Conservation (phyloP, 2,888 invertebrate genomes). For the Drosophila austrosaltans region DNA sequence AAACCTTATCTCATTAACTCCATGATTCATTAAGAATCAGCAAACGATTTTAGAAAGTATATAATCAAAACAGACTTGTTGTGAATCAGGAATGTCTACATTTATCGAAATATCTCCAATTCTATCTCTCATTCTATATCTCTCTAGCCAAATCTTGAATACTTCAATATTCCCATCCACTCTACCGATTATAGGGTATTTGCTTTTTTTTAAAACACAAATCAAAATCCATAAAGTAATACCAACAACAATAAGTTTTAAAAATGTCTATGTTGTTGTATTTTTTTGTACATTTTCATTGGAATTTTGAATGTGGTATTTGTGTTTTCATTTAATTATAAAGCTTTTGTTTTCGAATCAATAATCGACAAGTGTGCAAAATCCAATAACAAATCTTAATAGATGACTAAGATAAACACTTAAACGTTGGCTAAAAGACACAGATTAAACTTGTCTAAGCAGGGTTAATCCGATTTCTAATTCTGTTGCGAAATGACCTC, state of each 20-base stretch:
- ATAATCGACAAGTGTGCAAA: conserved; percentile 30
- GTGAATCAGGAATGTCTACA: too few species aligned
- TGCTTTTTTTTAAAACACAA: conserved; percentile 13
- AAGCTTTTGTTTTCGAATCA: conserved; percentile 38
- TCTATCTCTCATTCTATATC: not conserved
- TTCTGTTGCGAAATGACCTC: conserved; percentile 1
- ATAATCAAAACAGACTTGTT: too few species aligned
- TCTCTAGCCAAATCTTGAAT: not conserved
- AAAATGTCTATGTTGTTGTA: conserved; percentile 48
- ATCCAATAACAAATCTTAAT: conserved; percentile 2
- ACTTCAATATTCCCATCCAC: not conserved
- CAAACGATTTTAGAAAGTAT: too few species aligned
- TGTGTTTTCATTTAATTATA: conserved; percentile 52
- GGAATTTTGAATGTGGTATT: conserved; percentile 20
- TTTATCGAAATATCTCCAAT: too few species aligned
- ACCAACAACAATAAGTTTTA: conserved; percentile 44
- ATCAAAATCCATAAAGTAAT: conserved; percentile 40
- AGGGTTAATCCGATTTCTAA: conserved; percentile 9
- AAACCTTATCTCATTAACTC: too few species aligned
- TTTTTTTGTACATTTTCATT: conserved; percentile 55
- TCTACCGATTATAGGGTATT: not conserved
- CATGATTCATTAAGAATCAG: too few species aligned
- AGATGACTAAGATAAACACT: conserved; percentile 14
- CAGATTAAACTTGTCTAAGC: conserved; percentile 5
- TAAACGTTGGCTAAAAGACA: conserved; percentile 7